phyloP scores from a whole-genome alignment of 2,113 vertebrate genomes.

The Spea bombifrons region DNA sequence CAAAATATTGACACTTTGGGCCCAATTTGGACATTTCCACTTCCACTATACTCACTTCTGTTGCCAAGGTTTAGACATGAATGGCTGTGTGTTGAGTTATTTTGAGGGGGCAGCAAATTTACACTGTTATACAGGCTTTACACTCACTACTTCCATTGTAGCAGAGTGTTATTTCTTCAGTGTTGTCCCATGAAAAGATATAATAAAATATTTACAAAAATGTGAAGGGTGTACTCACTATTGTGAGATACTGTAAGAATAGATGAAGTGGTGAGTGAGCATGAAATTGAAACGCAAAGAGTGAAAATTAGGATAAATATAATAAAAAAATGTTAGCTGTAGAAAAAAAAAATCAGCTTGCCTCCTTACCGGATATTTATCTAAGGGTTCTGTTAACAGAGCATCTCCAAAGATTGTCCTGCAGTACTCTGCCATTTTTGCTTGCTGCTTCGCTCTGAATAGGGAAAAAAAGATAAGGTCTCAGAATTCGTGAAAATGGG shows the following conservation, averaged over 20 bases:
- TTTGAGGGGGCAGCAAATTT: too few relatives aligned
- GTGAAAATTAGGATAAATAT: not conserved
- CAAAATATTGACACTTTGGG: too few relatives aligned
- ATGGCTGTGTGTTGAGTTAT: too few relatives aligned
- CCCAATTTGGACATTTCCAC: too few relatives aligned
- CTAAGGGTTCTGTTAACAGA: constrained; percentile 79
- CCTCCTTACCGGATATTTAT: constrained; percentile 78
- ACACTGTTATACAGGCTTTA: too few relatives aligned
- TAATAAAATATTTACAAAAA: too few relatives aligned
- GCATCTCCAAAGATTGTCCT: constrained; percentile 83
- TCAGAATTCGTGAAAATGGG: not conserved
- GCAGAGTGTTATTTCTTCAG: too few relatives aligned
- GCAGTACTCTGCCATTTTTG: constrained; percentile 89
- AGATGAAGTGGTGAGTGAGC: not conserved
- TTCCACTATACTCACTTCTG: too few relatives aligned
- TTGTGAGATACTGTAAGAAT: not conserved
- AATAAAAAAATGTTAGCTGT: not conserved
- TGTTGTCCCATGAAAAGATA: too few relatives aligned
- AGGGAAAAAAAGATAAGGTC: constrained; percentile 8
- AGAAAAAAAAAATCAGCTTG: not conserved
- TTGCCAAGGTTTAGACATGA: too few relatives aligned
- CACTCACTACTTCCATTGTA: too few relatives aligned
- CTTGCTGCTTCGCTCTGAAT: constrained; percentile 79
- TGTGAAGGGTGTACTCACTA: too few relatives aligned
- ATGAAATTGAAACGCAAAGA: not conserved